A percentile compares a stretch with the other conserved stretches of the same genome.
Conservation (phyloP, 2,113 vertebrate species). For the Natator depressus region DNA sequence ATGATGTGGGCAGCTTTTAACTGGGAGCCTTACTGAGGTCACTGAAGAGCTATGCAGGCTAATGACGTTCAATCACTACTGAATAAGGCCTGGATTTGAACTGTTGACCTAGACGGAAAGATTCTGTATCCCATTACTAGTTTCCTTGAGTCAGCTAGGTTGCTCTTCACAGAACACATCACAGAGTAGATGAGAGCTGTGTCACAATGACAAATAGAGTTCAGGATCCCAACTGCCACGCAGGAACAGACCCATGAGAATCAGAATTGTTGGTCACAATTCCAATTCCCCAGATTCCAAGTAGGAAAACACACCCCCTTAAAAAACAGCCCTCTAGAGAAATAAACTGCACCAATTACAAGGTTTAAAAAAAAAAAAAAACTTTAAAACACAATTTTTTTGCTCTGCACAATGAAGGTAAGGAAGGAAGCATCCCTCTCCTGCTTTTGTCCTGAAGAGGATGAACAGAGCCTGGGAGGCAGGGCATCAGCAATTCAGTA, state of each 20-base stretch:
- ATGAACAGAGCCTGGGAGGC: background rate
- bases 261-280: background rate
- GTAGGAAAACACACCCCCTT: background rate
- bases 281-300: background rate
- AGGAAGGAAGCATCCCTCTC: background rate
- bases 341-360: background rate
- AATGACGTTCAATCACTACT: background rate
- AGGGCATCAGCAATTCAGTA: background rate
- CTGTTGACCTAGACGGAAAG: background rate
- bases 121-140: background rate
- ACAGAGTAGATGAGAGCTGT: background rate
- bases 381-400: background rate
- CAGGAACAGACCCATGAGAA: background rate
- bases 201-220: background rate
- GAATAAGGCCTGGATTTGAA: background rate
- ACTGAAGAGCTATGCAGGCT: background rate
- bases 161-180: background rate
- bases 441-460: background rate
- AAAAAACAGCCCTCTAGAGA: background rate
- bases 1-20: background rate
- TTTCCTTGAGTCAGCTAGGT: background rate
- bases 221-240: background rate
- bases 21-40: background rate
- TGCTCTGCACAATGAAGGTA: background rate
- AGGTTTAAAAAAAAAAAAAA: background rate